Conservation (phyloP, 2,797 vertebrate genomes). For the Micrastur ruficollis region DNA sequence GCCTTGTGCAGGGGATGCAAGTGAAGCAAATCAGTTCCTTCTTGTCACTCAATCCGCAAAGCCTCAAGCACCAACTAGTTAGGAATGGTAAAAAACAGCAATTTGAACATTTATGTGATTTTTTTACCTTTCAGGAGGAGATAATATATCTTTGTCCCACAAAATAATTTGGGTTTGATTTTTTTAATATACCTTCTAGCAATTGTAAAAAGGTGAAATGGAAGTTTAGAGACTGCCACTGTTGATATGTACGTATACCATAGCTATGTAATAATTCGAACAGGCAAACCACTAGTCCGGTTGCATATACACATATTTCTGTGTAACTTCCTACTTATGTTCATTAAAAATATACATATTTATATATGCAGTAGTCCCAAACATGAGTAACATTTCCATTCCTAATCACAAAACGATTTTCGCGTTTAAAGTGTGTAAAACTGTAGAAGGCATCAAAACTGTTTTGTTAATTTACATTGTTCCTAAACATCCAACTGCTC, state of each 20-base stretch:
- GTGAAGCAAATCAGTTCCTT: not conserved
- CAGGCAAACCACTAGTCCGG: not conserved
- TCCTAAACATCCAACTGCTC: not conserved
- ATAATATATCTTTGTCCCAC: not conserved
- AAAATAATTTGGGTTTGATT: not conserved
- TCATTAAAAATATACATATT: not conserved
- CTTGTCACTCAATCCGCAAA: not conserved
- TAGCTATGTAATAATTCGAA: not conserved
- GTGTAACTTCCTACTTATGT: not conserved
- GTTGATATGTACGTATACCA: too few species aligned
- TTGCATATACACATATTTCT: not conserved
- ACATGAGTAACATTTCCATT: not conserved
- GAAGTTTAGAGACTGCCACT: not conserved
- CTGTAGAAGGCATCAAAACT: not conserved
- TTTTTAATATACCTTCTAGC: not conserved
- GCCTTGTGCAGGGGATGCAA: not conserved
- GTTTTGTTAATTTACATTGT: not conserved
- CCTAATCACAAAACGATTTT: not conserved
- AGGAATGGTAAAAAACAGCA: not conserved
- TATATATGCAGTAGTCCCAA: not conserved
- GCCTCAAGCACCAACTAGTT: rapidly evolving
- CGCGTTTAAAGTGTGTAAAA: not conserved
- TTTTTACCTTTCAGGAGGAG: not conserved
- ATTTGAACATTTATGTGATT: not conserved
- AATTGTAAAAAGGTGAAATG: not conserved